phyloP scores from a whole-genome alignment of 2,113 vertebrate species.

The Gymnocephalus cernua region DNA sequence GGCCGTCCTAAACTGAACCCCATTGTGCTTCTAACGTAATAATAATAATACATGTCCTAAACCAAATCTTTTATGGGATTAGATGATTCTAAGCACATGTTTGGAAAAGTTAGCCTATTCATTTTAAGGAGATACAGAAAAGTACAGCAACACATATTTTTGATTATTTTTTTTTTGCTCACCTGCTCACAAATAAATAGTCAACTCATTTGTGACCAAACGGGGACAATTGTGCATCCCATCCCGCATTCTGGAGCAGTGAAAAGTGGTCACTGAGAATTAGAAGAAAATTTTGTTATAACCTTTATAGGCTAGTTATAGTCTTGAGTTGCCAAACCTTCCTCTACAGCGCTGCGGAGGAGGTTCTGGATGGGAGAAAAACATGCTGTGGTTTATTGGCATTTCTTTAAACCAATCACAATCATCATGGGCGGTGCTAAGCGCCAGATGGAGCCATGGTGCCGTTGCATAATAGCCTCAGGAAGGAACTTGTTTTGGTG shows the following conservation, averaged over 20 bases:
- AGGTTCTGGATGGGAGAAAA: too few species aligned
- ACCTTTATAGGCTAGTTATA: not conserved
- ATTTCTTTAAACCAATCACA: too few species aligned
- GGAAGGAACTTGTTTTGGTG: too few species aligned
- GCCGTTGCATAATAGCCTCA: too few species aligned
- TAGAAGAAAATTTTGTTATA: not conserved
- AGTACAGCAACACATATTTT: not conserved
- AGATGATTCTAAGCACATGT: not conserved
- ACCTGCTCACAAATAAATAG: not conserved
- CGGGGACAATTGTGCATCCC: not conserved
- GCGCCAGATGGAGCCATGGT: too few species aligned
- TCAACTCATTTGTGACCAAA: not conserved
- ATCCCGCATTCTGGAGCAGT: not conserved
- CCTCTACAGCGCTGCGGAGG: too few species aligned
- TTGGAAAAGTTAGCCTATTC: not conserved
- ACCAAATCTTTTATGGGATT: not conserved
- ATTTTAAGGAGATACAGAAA: not conserved
- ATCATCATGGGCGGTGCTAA: too few species aligned
- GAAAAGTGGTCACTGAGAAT: not conserved
- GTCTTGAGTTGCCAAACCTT: too few species aligned
- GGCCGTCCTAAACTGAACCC: not conserved
- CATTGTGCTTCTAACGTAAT: not conserved
- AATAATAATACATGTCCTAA: constrained; percentile 2
- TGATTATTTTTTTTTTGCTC: not conserved
- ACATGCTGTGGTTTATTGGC: too few species aligned